Evolutionary conservation across 2,113 vertebrate species (phyloP).

Genomic region (Hypocryptadius cinnamomeus): DNA sequence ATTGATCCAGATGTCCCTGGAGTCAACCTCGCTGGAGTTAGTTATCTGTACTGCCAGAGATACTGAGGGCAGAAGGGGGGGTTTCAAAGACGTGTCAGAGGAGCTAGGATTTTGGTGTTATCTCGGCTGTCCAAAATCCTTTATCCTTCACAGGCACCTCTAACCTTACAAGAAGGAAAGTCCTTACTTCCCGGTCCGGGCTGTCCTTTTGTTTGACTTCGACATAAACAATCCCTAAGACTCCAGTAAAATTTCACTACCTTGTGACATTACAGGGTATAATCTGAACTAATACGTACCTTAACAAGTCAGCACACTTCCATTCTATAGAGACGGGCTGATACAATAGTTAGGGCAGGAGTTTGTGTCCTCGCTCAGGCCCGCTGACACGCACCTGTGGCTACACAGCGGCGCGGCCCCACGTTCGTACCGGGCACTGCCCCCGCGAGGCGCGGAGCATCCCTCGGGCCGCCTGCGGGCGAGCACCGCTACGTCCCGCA

Average conservation of each 20-base stretch:
- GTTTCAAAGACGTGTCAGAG: background rate
- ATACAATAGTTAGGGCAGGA: accelerated
- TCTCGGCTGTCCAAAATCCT: background rate
- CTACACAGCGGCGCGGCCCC: background rate
- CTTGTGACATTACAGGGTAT: background rate
- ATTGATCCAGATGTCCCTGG: background rate
- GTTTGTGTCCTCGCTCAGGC: background rate
- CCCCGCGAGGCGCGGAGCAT: background rate
- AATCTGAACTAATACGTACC: background rate
- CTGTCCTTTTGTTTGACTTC: background rate
- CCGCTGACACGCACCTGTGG: background rate
- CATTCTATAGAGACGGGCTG: accelerated
- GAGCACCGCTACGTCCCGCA: background rate
- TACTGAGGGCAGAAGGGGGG: no score
- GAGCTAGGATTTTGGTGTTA: background rate
- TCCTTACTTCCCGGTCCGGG: background rate
- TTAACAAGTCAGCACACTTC: no score
- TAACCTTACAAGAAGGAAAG: background rate
- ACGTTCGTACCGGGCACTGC: accelerated
- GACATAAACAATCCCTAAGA: background rate
- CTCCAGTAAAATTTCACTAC: background rate
- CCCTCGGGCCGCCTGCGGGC: background rate
- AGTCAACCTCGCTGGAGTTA: background rate
- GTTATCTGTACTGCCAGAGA: background rate
- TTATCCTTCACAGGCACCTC: background rate